Base-by-base conservation (phyloP, 2,113 vertebrate species). In the Prunella fulvescens region DNA sequence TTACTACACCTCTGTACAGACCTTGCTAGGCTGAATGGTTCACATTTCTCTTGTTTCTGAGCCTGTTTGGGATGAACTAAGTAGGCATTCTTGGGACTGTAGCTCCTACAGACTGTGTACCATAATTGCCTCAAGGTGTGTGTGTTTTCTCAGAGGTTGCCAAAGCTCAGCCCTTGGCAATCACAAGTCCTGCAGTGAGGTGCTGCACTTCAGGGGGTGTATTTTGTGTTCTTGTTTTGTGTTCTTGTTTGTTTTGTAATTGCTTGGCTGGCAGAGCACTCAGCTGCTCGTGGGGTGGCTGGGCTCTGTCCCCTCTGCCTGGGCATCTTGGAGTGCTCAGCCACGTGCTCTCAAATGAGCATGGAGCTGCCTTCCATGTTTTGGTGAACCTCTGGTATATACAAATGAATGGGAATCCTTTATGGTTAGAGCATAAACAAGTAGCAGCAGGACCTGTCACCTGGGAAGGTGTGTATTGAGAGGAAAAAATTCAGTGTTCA, bases 271-370 rank as follows among this genome's bases (percentile, higher is more conserved):
- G 22, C 54, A 57, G 45, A 83, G 40, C 50, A 5, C 31, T 81
- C 13, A 4, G 11, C 5, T 20, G 1, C 25, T 35, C 1, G 0
- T 14, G 33, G 47, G 16, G 23, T 40, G 60, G 3, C 7, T 50
- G 65, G 44, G 11, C 39, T 88, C 35, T 62, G 29, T 35, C 18
- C 31, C 18, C 48, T 42, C 60, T 81, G 42, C 35, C 66, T 72
- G 53, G 13, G 28, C 12, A 42, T 26, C 39, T 72, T 60, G 39
- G 37, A 26, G 28, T 1, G 3, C 2, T 3, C 37, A 80, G 19
- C 61, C 8, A 3, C 4, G 1, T 19, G 20, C 28, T 40, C 22
- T 60, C 6, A 26, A 22, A 5, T 4, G 5, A 28, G 58, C 15
- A 19, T 25, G n/a, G 54, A 67, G 40, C 61, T 72, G 22, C 35